Evolutionary conservation across 2,888 invertebrate genomes (phyloP), one percentile per base, ranked within the genome.

Genomic region (Thereva nobilitata): DNA sequence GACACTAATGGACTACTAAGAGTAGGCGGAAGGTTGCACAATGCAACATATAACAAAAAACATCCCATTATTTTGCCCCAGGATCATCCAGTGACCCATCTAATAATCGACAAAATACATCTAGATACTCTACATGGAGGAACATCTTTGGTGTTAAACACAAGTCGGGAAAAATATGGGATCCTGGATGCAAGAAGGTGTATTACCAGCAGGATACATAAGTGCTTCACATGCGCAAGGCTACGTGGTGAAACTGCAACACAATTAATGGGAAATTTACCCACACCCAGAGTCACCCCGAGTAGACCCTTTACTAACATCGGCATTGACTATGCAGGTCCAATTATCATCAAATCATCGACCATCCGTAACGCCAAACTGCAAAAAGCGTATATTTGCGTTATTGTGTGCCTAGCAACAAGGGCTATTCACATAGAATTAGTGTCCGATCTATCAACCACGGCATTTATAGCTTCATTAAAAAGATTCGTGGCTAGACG

Each of bases 251-350:
- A 49, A 9, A 49, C 10, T 6, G 6, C 10, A 6, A 49, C 12
- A 12, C 49, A 49, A 49, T 49, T 49, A 49, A 49, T 9, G 49
- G 49, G 49, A 12, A 49, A 49, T 12, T n/a, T 49, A 49, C 49
- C 49, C 1, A 9, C 49, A 49, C 6, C 4, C 5, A 9, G 49
- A 9, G 49, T 49, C 6, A 49, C 6, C 10, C 9, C n/a, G n/a
- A 49, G 10, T 6, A 49, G 4, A 49, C 49, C 49, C 6, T 49
- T 49, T n/a, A 12, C 49, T 9, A 9, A 49, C 6, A 49, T 12
- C 3, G 6, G 49, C 1, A 49, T 49, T n/a, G 49, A 49, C 5
- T 49, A 49, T 49, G 49, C 49, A n/a, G 6, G 49, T 9, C 49
- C 49, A 6, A 49, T 49, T 49, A 9, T 12, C 4, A 6, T 49